Percentiles rank a stretch among this genome's conserved stretches.
Evolutionary conservation across 2,888 invertebrate species (phyloP).

Genomic region (Watsonalla binaria): DNA sequence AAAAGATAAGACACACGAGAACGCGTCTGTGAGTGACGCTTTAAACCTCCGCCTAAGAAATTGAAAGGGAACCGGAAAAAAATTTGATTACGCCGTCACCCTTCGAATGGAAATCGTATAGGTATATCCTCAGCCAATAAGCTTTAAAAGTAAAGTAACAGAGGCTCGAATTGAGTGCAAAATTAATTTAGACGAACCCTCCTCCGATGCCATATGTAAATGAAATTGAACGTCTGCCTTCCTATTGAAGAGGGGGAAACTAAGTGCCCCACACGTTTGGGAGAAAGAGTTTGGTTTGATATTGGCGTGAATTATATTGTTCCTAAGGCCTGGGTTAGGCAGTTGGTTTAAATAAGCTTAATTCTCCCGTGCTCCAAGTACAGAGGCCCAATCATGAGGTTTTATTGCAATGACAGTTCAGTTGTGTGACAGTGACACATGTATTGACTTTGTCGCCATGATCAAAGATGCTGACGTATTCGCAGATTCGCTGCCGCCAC

Average conservation of each 20-base stretch:
- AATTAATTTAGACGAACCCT: conserved; percentile 46
- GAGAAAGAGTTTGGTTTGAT: background rate
- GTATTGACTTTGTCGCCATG: too few relatives aligned
- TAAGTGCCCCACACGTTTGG: background rate
- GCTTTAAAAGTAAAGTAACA: conserved; percentile 41
- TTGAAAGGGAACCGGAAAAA: background rate
- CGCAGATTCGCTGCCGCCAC: too few relatives aligned
- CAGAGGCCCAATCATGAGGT: too few relatives aligned
- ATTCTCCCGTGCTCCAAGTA: too few relatives aligned
- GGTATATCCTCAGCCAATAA: conserved; percentile 33
- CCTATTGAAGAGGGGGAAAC: conserved; percentile 25
- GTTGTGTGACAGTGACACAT: too few relatives aligned
- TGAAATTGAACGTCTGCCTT: conserved; percentile 45
- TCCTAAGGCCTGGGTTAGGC: background rate
- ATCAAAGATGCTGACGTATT: too few relatives aligned
- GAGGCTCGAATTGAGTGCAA: conserved; percentile 37
- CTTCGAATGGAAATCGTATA: conserved; percentile 11
- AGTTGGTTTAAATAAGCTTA: too few relatives aligned
- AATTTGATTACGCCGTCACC: background rate
- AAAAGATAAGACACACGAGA: background rate
- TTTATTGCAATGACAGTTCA: too few relatives aligned
- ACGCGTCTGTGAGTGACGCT: background rate
- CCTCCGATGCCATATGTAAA: conserved; percentile 54
- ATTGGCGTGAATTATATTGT: background rate
- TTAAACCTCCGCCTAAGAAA: background rate